Evolutionary conservation across 1,140 invertebrate species (phyloP), one percentile per base, ranked within the genome.

Genomic region (Gryllus bimaculatus): DNA sequence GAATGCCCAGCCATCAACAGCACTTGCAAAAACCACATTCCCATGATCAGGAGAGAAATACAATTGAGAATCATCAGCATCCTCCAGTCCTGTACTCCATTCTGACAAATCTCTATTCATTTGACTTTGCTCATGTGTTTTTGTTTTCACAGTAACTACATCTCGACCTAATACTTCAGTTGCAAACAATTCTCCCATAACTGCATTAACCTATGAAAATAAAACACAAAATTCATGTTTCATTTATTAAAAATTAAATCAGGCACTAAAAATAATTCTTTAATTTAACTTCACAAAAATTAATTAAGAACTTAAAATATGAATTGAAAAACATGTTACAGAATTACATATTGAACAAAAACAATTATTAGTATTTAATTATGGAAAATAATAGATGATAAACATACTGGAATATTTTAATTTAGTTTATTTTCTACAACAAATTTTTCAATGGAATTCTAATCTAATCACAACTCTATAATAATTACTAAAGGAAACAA

Each of bases 11-110:
- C 97, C 96, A 88, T 99, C 96, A 73, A 95, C 89, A 54, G 98
- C 98, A 85, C 96, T 97, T 0, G 95, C 93, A 88, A 99, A 99
- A 7, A 99, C 88, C 7, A 99, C 97, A 90, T 99, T 99, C 26
- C 96, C 97, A 82, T 91, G 90, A 78, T 95, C 93, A 0, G 97
- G 97, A 0, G 93, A 93, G 85, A 99, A 99, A 86, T 96, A 99
- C 48, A 96, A 88, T 80, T 92, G 89, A 0, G 95, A 96, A 85
- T 96, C 95, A 86, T 98, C 96, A 20, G 91, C 89, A 79, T 96
- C 91, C 83, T 98, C 95, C 21, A 97, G 85, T 12, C 92, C 93
- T 7, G 91, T 91, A 79, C 91, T 92, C 92, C 95, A 94, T 85
- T 97, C 91, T 83, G 88, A 89, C 83, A 85, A 76, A 87, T 80